Evolutionary conservation across 2,797 vertebrate genomes (phyloP), one percentile per base, ranked within the genome.

Genomic region (Phyllotis vaccarum): DNA sequence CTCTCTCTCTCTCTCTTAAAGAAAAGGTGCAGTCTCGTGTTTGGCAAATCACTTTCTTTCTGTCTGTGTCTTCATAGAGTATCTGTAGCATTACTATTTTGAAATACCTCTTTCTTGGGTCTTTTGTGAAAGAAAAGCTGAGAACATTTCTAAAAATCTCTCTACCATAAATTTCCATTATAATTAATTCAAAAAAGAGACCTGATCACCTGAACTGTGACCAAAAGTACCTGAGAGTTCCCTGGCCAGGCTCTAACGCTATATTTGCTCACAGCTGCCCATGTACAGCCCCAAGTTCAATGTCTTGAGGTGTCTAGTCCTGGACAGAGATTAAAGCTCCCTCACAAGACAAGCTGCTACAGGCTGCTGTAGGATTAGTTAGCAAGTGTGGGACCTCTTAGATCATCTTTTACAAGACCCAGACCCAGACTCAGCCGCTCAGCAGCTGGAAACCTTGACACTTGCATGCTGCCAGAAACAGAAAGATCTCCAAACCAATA

Each of bases 401-500:
- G n/a, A 31, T 95, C 88, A 37, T 34, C 80, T 94, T 89, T 78
- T 49, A 40, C 64, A 76, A 80, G 86, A 72, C 66, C 49, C 72
- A 91, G 92, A 78, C 74, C 81, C 58, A 58, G 34, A 37, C 43
- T 52, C 31, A 24, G 46, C 43, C 6, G 0, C 62, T 89, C 52
- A 6, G 40, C 58, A 14, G 43, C 54, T 96, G 72, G 78, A 93
- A 96, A 97, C 58, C 83, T 89, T 86, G 85, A 95, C 37, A 74
- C 31, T 79, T 52, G 37, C 0, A 22, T 6, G 72, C 43, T 89
- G 58, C 49, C 46, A 37, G 89, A 92, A 56, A 31, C 85, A 89
- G 79, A 95, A 54, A 0, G 24, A 70, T 88, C 86, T 96, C 92
- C 92, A 82, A 80, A 89, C 79, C 34, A 94, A 93, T 85, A 90